phyloP scores from a whole-genome alignment of 1,140 invertebrate genomes.

The Calliphora vicina region DNA sequence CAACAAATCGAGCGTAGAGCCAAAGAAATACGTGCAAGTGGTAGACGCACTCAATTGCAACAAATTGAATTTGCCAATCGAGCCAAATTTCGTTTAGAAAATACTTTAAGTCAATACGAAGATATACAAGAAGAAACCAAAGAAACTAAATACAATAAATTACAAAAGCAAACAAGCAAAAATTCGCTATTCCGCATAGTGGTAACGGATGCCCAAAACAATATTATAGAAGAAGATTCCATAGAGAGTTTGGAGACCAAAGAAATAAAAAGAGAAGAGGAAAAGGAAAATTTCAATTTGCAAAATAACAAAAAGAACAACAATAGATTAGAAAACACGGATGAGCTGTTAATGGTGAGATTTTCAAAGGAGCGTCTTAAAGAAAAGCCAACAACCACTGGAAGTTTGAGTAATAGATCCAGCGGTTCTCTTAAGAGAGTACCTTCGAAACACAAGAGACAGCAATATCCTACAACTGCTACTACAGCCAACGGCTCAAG shows the following conservation, averaged over 20 bases:
- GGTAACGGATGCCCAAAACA: constrained; percentile 59
- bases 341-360: not conserved
- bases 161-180: not conserved
- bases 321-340: not conserved
- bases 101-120: constrained; percentile 8
- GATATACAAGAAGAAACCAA: not conserved
- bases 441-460: constrained; percentile 38
- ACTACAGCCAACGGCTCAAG: not conserved
- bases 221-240: constrained; percentile 57
- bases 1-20: constrained; percentile 56
- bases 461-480: constrained; percentile 31
- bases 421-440: constrained; percentile 32
- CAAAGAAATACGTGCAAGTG: constrained; percentile 48
- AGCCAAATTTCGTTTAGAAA: constrained; percentile 25
- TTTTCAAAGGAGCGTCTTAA: not conserved
- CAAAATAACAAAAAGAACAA: not conserved
- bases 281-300: constrained; percentile 26
- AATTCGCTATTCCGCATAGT: constrained; percentile 53
- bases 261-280: constrained; percentile 13
- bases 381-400: not conserved
- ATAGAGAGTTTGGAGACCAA: constrained; percentile 42
- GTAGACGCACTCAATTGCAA: not conserved
- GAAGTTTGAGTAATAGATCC: not conserved
- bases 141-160: not conserved
- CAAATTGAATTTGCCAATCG: constrained; percentile 30